phyloP scores from a whole-genome alignment of 1,140 invertebrate species.

The Acromyrmex echinatior region DNA sequence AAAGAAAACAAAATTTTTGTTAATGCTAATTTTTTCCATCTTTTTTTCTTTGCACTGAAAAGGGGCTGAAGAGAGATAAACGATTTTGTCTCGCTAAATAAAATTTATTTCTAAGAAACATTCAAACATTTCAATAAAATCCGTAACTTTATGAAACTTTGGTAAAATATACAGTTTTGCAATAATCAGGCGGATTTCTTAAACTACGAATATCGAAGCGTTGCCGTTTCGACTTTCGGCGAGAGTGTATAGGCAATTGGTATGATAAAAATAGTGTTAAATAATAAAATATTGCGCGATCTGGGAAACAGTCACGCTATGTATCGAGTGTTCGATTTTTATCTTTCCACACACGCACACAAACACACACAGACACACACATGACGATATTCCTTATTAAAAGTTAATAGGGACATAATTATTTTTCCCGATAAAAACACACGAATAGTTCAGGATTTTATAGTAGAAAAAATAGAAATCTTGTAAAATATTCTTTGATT shows the following conservation, averaged over 20 bases:
- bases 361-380: too few relatives aligned
- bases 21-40: neutral
- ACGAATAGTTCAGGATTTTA: neutral
- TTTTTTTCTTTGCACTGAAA: neutral
- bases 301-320: neutral
- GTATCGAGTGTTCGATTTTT: constrained; percentile 24
- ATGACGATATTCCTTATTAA: neutral
- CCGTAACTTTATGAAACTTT: constrained; percentile 77
- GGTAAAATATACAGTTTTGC: constrained; percentile 78
- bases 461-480: neutral
- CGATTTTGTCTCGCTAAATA: constrained; percentile 50
- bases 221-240: constrained; percentile 28
- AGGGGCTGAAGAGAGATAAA: neutral
- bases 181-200: constrained; percentile 63
- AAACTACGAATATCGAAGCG: constrained; percentile 64
- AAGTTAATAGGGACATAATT: neutral
- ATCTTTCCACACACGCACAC: neutral
- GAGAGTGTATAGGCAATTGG: constrained; percentile 21
- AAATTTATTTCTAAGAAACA: constrained; percentile 76
- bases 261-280: constrained; percentile 72
- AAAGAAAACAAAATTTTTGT: neutral
- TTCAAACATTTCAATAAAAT: constrained; percentile 73
- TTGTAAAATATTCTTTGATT: constrained; percentile 35
- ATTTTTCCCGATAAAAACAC: neutral
- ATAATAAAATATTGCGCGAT: constrained; percentile 69